phyloP scores from a whole-genome alignment of 2,113 vertebrate species.

The Heterotilapia buettikoferi region DNA sequence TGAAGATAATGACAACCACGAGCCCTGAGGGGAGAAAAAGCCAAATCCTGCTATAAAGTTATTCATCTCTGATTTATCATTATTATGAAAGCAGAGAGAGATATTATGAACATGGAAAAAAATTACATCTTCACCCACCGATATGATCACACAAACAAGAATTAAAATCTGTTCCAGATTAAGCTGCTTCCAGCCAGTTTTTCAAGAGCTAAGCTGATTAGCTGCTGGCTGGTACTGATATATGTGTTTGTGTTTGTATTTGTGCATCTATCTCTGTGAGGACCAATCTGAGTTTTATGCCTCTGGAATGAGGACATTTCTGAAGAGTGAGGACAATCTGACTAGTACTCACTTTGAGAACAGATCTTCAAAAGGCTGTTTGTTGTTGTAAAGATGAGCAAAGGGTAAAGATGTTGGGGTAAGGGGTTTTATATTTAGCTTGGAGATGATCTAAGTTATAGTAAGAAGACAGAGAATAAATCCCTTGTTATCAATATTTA shows the following conservation, averaged over 20 bases:
- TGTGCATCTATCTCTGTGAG: background rate
- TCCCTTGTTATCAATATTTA: background rate
- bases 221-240: conserved; percentile 1
- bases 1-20: background rate
- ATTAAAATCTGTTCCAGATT: conserved; percentile 20
- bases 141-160: background rate
- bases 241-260: background rate
- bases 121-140: background rate
- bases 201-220: conserved; percentile 60
- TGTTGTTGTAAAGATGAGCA: background rate
- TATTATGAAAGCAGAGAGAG: background rate
- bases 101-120: background rate
- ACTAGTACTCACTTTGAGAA: background rate
- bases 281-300: background rate
- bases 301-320: background rate
- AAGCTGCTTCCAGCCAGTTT: conserved; percentile 18
- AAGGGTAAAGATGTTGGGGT: background rate
- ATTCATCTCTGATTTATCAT: background rate
- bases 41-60: background rate
- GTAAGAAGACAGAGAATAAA: too few relatives aligned
- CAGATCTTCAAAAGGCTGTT: background rate
- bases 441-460: background rate
- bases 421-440: background rate
- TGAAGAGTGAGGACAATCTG: background rate
- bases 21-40: background rate